Evolutionary conservation across 1,140 invertebrate species (phyloP).

Genomic region (Drosophila azteca): DNA sequence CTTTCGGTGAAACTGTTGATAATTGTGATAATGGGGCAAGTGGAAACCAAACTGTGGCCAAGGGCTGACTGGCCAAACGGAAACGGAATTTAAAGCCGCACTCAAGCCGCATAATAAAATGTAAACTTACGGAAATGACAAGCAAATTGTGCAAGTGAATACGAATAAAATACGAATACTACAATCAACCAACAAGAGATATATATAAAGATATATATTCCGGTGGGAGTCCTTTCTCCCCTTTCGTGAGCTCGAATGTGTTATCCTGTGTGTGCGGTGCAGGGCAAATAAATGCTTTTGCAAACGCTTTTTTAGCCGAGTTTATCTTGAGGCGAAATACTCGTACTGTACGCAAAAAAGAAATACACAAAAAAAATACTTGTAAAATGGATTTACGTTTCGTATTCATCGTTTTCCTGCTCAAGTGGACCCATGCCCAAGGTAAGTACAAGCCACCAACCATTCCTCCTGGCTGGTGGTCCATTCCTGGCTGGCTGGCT

Average conservation of each 20-base stretch:
- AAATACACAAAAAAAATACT: background rate
- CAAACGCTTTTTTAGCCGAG: slow-evolving; percentile 77
- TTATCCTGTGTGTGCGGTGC: slow-evolving; percentile 24
- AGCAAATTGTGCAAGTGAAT: slow-evolving; percentile 24
- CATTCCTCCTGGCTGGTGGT: background rate
- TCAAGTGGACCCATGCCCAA: slow-evolving; percentile 83
- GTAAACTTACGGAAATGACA: slow-evolving; percentile 23
- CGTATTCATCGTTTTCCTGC: slow-evolving; percentile 82
- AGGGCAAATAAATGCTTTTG: slow-evolving; percentile 77
- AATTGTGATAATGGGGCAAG: slow-evolving; percentile 29
- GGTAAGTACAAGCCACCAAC: slow-evolving; percentile 59
- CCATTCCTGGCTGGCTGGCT: slow-evolving; percentile 12
- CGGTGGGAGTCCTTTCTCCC: slow-evolving; percentile 14
- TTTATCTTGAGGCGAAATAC: slow-evolving; percentile 79
- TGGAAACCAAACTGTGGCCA: slow-evolving; percentile 36
- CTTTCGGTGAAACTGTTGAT: background rate
- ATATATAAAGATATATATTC: slow-evolving; percentile 15
- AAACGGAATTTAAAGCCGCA: slow-evolving; percentile 12
- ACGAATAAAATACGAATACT: background rate
- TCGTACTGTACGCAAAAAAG: slow-evolving; percentile 35
- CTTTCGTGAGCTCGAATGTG: slow-evolving; percentile 1
- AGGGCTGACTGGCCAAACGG: slow-evolving; percentile 23
- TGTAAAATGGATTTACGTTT: slow-evolving; percentile 83
- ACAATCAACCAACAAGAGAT: slow-evolving; percentile 50
- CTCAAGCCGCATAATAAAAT: slow-evolving; percentile 20